A percentile compares a stretch with the other conserved stretches of the same genome.
These are phyloP conservation scores for Eupeodes corollae DNA, from an alignment of 1,140 invertebrate genomes.

Conservation along the genomic window DNA sequence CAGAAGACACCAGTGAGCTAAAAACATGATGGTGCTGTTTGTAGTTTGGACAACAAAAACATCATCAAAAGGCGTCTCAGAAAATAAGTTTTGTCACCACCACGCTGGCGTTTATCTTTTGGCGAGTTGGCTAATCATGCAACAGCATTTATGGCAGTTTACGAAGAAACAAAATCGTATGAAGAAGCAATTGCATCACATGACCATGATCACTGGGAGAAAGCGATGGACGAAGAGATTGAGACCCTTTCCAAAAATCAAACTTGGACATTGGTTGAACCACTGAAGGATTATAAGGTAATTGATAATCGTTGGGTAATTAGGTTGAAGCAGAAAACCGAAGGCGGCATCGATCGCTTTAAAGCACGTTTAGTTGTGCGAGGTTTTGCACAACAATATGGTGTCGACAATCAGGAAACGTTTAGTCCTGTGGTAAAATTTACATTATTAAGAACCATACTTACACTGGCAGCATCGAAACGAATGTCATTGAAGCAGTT, in stretches of 20 bases:
- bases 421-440: constrained; percentile 13
- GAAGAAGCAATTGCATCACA: neutral
- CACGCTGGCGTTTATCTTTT: too few relatives aligned
- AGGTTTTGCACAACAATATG: constrained; percentile 28
- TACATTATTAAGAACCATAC: constrained; percentile 15
- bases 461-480: constrained; percentile 6
- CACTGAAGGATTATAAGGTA: neutral
- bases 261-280: neutral
- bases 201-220: neutral
- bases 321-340: constrained; percentile 7
- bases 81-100: too few relatives aligned
- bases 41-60: too few relatives aligned
- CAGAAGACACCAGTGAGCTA: too few relatives aligned
- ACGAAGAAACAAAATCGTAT: neutral
- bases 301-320: neutral
- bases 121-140: too few relatives aligned
- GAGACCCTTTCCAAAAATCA: neutral
- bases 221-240: neutral
- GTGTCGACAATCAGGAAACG: constrained; percentile 18
- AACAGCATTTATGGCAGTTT: neutral
- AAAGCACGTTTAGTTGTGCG: constrained; percentile 33
- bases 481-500: constrained; percentile 8
- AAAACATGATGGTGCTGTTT: too few relatives aligned
- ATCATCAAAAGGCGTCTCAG: too few relatives aligned
- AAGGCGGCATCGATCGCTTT: constrained; percentile 1